Conservation (phyloP, 2,797 vertebrate species). For the Mus caroli region DNA sequence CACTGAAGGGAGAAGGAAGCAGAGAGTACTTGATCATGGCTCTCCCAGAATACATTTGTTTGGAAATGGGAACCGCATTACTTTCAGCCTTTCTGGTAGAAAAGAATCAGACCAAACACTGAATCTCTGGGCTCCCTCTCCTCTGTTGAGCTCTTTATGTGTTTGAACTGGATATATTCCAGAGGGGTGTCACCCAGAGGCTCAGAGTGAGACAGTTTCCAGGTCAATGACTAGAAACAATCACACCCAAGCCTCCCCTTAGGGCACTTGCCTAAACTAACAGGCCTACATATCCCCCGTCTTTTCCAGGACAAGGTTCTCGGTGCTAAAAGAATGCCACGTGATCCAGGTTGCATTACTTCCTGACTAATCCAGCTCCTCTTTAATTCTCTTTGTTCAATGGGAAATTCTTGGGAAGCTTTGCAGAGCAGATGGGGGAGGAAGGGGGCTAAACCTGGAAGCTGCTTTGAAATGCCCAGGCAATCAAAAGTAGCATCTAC, state of each 20-base stretch:
- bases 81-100: not conserved
- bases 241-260: slow-evolving; percentile 55
- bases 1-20: slow-evolving; percentile 23
- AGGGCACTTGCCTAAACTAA: slow-evolving; percentile 57
- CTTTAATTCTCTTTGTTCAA: slow-evolving; percentile 48
- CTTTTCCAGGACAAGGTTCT: slow-evolving; percentile 48
- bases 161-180: slow-evolving; percentile 72
- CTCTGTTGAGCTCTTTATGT: slow-evolving; percentile 73
- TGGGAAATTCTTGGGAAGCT: slow-evolving; percentile 25
- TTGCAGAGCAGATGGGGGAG: slow-evolving; percentile 17
- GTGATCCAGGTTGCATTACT: slow-evolving; percentile 57
- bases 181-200: slow-evolving; percentile 49
- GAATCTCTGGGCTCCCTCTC: slow-evolving; percentile 51
- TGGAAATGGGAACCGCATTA: slow-evolving; percentile 36
- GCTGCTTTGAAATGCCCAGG: not conserved
- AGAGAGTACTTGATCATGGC: slow-evolving; percentile 19
- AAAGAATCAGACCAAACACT: slow-evolving; percentile 62
- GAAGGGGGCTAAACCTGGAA: slow-evolving; percentile 44
- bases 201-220: slow-evolving; percentile 76
- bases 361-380: not conserved
- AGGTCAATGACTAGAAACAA: slow-evolving; percentile 81
- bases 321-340: slow-evolving; percentile 40
- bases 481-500: slow-evolving; percentile 50
- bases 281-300: slow-evolving; percentile 16
- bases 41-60: slow-evolving; percentile 44